phyloP scores from a whole-genome alignment of 1,140 invertebrate species.

The Notospermus geniculatus region DNA sequence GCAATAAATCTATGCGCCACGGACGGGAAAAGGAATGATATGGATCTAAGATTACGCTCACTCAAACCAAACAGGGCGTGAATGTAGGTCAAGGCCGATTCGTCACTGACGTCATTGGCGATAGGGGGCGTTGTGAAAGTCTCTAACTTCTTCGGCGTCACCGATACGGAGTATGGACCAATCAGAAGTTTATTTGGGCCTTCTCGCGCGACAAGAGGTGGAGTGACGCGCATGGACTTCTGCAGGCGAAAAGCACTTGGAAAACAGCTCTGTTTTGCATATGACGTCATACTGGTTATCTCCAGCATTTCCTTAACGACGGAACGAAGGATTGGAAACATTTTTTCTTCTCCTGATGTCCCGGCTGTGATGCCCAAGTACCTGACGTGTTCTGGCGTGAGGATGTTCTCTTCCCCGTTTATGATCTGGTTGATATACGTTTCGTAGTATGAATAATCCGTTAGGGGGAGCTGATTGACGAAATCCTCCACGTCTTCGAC shows the following conservation, averaged over 20 bases:
- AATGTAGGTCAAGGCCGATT: constrained; percentile 49
- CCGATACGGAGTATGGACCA: constrained; percentile 50
- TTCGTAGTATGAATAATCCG: constrained; percentile 43
- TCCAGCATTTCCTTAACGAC: constrained; percentile 42
- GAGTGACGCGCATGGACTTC: constrained; percentile 50
- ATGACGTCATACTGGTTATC: constrained; percentile 38
- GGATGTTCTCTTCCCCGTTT: constrained; percentile 41
- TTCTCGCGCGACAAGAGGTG: constrained; percentile 36
- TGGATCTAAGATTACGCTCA: constrained; percentile 45
- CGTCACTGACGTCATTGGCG: constrained; percentile 43
- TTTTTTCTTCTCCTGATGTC: constrained; percentile 45
- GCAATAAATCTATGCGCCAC: constrained; percentile 42
- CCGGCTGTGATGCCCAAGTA: constrained; percentile 52
- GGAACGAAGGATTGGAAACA: constrained; percentile 40
- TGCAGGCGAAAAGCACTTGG: constrained; percentile 32
- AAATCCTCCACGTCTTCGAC: constrained; percentile 43
- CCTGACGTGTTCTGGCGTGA: constrained; percentile 36
- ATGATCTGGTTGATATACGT: constrained; percentile 45
- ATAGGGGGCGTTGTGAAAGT: constrained; percentile 46
- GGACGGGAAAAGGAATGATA: constrained; percentile 53
- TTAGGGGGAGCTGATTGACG: constrained; percentile 39
- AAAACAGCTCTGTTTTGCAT: constrained; percentile 34
- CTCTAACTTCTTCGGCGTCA: constrained; percentile 41
- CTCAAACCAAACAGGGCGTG: constrained; percentile 50
- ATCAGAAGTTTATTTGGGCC: constrained; percentile 39